These are phyloP conservation scores for Gonatopus flavifemur DNA, from an alignment of 1,140 invertebrate genomes.

Conservation along the genomic window DNA sequence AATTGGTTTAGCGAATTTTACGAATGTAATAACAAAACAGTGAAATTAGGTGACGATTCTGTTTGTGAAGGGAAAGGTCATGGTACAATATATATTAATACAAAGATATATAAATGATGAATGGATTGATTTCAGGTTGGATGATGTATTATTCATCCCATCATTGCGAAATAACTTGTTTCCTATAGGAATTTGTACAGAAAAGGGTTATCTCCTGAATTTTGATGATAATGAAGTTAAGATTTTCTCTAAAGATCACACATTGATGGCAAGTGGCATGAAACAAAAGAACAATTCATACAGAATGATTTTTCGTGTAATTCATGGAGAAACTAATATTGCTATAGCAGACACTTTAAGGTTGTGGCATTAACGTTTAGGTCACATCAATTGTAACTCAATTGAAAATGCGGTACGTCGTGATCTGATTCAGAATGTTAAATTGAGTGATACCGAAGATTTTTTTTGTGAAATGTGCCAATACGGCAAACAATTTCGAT, in stretches of 20 bases:
- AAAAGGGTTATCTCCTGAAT: background rate
- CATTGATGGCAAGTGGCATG: background rate
- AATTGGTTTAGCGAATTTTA: background rate
- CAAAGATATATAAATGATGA: background rate
- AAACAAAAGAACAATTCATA: background rate
- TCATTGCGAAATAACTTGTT: background rate
- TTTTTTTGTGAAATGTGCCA: conserved; percentile 1
- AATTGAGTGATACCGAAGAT: background rate
- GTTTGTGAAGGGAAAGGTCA: background rate
- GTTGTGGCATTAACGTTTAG: conserved; percentile 2
- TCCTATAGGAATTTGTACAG: background rate
- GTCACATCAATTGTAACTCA: background rate
- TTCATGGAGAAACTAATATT: background rate
- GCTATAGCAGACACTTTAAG: background rate
- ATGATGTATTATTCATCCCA: background rate
- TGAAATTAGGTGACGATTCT: background rate
- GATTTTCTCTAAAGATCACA: background rate
- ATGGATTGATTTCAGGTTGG: background rate
- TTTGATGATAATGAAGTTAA: background rate
- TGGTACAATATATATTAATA: background rate
- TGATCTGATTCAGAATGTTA: background rate
- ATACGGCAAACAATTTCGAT: background rate
- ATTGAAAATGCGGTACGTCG: background rate
- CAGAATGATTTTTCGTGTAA: background rate
- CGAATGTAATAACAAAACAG: background rate